Evolutionary conservation across 2,888 invertebrate species (phyloP).

Genomic region (Sinelater perroti): DNA sequence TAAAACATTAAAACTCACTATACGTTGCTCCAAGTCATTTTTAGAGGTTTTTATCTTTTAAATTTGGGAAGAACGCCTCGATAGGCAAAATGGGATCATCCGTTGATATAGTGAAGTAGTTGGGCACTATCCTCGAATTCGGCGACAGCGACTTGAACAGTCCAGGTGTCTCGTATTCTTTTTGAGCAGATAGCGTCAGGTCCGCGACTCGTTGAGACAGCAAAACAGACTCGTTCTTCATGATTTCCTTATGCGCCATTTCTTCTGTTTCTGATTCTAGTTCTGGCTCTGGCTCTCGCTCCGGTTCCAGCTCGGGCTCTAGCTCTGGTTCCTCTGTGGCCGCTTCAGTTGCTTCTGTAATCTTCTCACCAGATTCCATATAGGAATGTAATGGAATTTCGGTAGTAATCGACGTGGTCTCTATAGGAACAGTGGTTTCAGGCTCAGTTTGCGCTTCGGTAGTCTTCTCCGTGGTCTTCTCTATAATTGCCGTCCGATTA

Average conservation of each 20-base stretch:
- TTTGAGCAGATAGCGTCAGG: slow-evolving; percentile 76
- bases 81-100: slow-evolving; percentile 83
- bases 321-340: neutral
- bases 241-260: slow-evolving; percentile 51
- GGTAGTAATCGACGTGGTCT: slow-evolving; percentile 57
- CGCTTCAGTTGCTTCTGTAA: slow-evolving; percentile 10
- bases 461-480: slow-evolving; percentile 52
- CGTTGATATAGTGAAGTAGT: slow-evolving; percentile 77
- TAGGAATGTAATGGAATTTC: slow-evolving; percentile 31
- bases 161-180: slow-evolving; percentile 75
- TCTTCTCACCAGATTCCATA: slow-evolving; percentile 18
- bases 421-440: slow-evolving; percentile 56
- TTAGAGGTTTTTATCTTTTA: slow-evolving; percentile 58
- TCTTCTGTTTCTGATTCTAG: slow-evolving; percentile 21
- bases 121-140: slow-evolving; percentile 70
- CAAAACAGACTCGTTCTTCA: slow-evolving; percentile 61
- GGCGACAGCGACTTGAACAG: slow-evolving; percentile 74
- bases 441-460: slow-evolving; percentile 53
- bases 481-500: slow-evolving; percentile 44
- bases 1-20: too few relatives aligned
- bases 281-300: too few relatives aligned
- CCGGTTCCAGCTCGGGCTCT: too few relatives aligned
- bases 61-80: slow-evolving; percentile 81
- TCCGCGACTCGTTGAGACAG: slow-evolving; percentile 77
- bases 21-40: slow-evolving; percentile 27